A percentile compares a stretch with the other conserved stretches of the same genome.
These are phyloP conservation scores for Nesoenas mayeri DNA, from an alignment of 2,113 vertebrate genomes.

Conservation along the genomic window DNA sequence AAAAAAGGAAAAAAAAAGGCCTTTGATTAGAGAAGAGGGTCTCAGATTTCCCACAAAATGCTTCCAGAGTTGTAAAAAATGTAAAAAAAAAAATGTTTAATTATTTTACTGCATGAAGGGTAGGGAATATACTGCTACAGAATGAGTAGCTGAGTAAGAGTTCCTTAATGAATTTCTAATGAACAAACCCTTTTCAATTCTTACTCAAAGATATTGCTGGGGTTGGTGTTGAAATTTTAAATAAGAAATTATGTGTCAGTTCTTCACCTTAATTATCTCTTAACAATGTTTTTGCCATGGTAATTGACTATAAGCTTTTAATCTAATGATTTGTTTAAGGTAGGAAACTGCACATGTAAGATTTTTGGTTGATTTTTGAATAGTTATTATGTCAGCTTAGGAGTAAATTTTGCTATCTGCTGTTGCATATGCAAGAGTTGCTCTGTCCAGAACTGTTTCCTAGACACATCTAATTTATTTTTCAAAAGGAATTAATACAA, in stretches of 20 bases:
- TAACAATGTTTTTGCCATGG: background rate
- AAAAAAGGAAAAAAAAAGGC: background rate
- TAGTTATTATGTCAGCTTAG: background rate
- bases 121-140: background rate
- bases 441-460: background rate
- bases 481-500: background rate
- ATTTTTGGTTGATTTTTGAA: background rate
- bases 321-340: background rate
- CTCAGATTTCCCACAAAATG: background rate
- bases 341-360: background rate
- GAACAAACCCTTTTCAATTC: background rate
- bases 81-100: background rate
- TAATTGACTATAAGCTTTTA: background rate
- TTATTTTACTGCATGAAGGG: background rate
- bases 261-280: background rate
- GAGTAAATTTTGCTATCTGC: background rate
- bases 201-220: background rate
- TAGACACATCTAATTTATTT: background rate
- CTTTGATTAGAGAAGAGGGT: background rate
- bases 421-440: background rate
- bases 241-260: background rate
- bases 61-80: background rate
- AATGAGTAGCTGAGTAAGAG: background rate
- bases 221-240: background rate
- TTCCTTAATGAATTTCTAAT: constrained; percentile 35